Conservation (phyloP, 2,113 vertebrate species). For the Etia nguti region DNA sequence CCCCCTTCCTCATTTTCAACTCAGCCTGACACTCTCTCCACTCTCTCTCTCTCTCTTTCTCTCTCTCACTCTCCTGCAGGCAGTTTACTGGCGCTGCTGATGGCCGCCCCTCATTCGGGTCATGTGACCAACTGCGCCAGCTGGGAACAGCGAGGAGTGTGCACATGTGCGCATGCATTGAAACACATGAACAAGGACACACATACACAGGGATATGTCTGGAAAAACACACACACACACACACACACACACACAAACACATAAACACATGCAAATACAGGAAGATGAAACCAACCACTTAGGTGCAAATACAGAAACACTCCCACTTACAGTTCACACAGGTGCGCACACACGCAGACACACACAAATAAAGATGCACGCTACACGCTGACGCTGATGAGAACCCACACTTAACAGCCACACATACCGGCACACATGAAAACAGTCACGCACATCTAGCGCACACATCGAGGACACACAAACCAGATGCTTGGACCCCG, state of each 20-base stretch:
- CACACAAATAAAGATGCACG: neutral
- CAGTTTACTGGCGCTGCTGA: constrained; percentile 68
- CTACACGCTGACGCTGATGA: neutral
- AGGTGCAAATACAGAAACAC: constrained; percentile 13
- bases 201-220: neutral
- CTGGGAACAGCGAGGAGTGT: constrained; percentile 64
- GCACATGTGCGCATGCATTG: constrained; percentile 20
- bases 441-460: constrained; percentile 21
- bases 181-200: neutral
- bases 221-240: neutral
- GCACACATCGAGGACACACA: constrained; percentile 60
- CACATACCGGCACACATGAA: constrained; percentile 4
- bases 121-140: constrained; percentile 71
- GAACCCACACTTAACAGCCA: constrained; percentile 11
- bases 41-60: neutral
- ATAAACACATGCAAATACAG: constrained; percentile 18
- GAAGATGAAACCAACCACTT: constrained; percentile 13
- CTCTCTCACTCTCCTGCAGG: constrained; percentile 60
- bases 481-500: constrained; percentile 64
- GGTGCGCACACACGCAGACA: neutral
- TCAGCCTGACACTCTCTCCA: constrained; percentile 40
- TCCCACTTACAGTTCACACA: constrained; percentile 5
- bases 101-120: constrained; percentile 62
- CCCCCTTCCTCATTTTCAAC: constrained; percentile 46
- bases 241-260: neutral